Evolutionary conservation across 2,888 invertebrate species (phyloP).

Genomic region (Dasypogon diadema): DNA sequence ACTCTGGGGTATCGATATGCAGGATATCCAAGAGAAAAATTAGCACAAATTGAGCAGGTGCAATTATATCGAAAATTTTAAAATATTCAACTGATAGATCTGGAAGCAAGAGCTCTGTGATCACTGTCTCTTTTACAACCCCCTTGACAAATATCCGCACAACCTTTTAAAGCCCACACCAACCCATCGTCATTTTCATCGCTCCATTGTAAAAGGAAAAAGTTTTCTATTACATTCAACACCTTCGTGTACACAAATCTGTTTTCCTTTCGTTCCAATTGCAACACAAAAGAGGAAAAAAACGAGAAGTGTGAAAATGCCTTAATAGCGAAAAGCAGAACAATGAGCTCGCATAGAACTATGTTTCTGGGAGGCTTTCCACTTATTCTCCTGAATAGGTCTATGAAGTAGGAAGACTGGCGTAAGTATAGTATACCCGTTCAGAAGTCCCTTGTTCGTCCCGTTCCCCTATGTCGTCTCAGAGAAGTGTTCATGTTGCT

Average conservation of each 20-base stretch:
- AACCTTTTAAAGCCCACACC: too few relatives aligned
- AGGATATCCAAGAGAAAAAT: too few relatives aligned
- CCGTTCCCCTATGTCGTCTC: neutral
- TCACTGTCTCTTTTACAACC: too few relatives aligned
- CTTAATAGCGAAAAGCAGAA: slow-evolving; percentile 44
- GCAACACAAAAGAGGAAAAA: slow-evolving; percentile 35
- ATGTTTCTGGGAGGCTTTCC: slow-evolving; percentile 36
- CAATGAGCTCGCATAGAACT: slow-evolving; percentile 39
- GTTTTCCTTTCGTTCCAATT: slow-evolving; percentile 42
- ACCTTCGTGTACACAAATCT: slow-evolving; percentile 39
- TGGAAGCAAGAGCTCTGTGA: too few relatives aligned
- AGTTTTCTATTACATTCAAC: slow-evolving; percentile 36
- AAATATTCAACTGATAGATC: too few relatives aligned
- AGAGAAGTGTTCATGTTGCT: neutral
- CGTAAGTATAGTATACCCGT: neutral
- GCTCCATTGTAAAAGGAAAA: slow-evolving; percentile 5
- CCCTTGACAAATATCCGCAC: too few relatives aligned
- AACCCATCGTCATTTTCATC: too few relatives aligned
- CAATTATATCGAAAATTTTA: too few relatives aligned
- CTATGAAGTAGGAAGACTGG: neutral
- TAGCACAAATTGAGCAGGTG: too few relatives aligned
- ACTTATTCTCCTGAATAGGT: slow-evolving; percentile 31
- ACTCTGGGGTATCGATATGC: too few relatives aligned
- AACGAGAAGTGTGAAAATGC: slow-evolving; percentile 47
- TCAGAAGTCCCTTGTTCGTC: neutral